These are phyloP conservation scores for Aldrovandia affinis DNA, from an alignment of 2,797 vertebrate species.

Conservation along the genomic window DNA sequence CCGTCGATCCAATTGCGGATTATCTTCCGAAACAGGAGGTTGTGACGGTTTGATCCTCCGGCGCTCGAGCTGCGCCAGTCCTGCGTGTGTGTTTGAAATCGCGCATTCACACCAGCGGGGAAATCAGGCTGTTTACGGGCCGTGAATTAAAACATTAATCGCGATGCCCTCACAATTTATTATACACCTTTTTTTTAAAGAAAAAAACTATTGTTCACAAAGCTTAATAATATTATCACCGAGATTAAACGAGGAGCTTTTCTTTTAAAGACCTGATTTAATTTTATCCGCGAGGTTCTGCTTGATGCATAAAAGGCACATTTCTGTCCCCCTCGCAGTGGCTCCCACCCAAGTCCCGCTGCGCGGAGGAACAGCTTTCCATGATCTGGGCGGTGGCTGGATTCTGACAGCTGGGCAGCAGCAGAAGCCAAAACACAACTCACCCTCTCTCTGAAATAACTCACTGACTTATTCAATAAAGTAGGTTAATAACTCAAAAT, in stretches of 20 bases:
- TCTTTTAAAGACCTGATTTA: constrained; percentile 58
- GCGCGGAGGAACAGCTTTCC: constrained; percentile 64
- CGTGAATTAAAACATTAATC: constrained; percentile 36
- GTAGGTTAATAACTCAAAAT: constrained; percentile 82
- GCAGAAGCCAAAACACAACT: constrained; percentile 63
- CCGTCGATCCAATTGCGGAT: constrained; percentile 66
- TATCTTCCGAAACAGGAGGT: constrained; percentile 75
- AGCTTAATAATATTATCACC: constrained; percentile 56
- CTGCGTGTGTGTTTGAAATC: constrained; percentile 52
- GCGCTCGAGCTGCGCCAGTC: constrained; percentile 64
- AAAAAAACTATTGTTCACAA: constrained; percentile 62
- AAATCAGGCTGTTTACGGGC: constrained; percentile 34
- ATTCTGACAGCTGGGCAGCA: constrained; percentile 76
- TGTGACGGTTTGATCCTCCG: constrained; percentile 74
- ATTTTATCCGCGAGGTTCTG: constrained; percentile 50
- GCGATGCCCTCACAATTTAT: constrained; percentile 16
- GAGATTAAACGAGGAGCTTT: constrained; percentile 65
- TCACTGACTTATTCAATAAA: constrained; percentile 72
- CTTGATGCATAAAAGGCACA: constrained; percentile 74
- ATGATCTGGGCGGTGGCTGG: constrained; percentile 77
- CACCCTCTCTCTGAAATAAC: constrained; percentile 71
- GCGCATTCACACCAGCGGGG: constrained; percentile 42
- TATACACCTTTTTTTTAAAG: constrained; percentile 64
- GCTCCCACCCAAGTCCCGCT: constrained; percentile 63
- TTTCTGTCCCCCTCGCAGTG: constrained; percentile 64